A percentile compares a stretch with the other conserved stretches of the same genome.
Evolutionary conservation across 2,113 vertebrate genomes (phyloP).

Genomic region (Mustela lutreola): DNA sequence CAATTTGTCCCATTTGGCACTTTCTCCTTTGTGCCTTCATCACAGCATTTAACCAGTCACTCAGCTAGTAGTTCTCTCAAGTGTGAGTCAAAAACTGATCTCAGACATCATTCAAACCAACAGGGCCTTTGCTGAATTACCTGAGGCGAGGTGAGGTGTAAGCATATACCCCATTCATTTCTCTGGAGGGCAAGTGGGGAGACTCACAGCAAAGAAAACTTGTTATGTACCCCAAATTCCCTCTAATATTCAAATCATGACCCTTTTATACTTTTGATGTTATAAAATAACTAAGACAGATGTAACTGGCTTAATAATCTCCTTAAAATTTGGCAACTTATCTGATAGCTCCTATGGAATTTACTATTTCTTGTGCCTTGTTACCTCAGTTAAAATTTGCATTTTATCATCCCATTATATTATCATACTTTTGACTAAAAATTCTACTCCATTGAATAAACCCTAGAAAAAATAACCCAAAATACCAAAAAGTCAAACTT

Average conservation of each 20-base stretch:
- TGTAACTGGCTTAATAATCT: constrained; percentile 11
- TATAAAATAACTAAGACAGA: constrained; percentile 21
- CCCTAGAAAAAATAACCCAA: neutral
- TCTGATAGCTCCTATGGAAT: neutral
- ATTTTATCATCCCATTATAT: neutral
- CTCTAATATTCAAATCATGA: neutral
- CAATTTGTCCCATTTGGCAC: neutral
- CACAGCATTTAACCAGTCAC: neutral
- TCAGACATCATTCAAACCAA: neutral
- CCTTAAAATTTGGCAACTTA: neutral
- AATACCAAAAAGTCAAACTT: neutral
- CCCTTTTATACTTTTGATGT: neutral
- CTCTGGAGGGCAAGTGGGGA: neutral
- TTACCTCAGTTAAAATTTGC: neutral
- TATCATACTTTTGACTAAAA: neutral
- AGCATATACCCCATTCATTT: neutral
- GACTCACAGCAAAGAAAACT: neutral
- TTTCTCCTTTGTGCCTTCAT: neutral
- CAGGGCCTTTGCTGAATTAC: neutral
- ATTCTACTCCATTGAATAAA: neutral
- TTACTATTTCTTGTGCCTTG: neutral
- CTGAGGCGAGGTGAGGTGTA: neutral
- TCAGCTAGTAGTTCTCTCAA: neutral
- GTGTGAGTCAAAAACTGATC: neutral
- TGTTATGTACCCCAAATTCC: neutral